Base-by-base conservation (phyloP, 2,888 invertebrate species). In the Metalampra italica region DNA sequence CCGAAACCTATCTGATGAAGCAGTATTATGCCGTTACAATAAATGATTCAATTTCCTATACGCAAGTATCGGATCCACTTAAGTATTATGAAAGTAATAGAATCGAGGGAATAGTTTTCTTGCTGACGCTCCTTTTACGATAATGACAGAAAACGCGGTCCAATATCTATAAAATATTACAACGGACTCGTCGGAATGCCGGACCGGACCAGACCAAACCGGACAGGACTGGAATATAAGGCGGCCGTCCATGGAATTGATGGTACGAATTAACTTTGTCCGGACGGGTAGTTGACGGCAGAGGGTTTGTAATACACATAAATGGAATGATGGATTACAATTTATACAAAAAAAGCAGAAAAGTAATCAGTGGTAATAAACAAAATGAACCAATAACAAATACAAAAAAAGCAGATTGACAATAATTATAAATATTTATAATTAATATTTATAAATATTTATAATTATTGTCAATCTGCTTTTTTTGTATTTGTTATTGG, bases 41-140 rank as follows among this genome's bases (percentile, higher is more conserved):
- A 87, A 87, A 84, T 85, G 88, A 88, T 88, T 86, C 86, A 86
- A 88, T 88, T 87, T 84, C 80, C 83, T 82, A 74, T 78, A 83
- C 82, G 78, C 80, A 84, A 85, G 81, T 82, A 85, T 82, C 82
- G 75, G 76, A 82, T 85, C 86, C 85, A 87, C 87, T 88, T 88
- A 85, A 85, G 84, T 86, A 87, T 88, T 89, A 89, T 85, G 84
- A 85, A 80, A 82, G 88, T 79, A 85, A 86, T 85, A 84, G 78
- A 81, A 64, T 77, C 75, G 75, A 78, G 75, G 75, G 82, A 86
- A 87, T 86, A 86, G 88, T 89, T 89, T 88, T 87, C 85, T 82
- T 85, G 87, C 86, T 86, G 87, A 87, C 82, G 83, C 79, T 89
- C 78, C 84, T 86, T 87, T 87, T 86, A 86, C 85, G 85, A 86